Evolutionary conservation across 2,113 vertebrate species (phyloP), one percentile per base, ranked within the genome.

Genomic region (Ibidorhyncha struthersii): DNA sequence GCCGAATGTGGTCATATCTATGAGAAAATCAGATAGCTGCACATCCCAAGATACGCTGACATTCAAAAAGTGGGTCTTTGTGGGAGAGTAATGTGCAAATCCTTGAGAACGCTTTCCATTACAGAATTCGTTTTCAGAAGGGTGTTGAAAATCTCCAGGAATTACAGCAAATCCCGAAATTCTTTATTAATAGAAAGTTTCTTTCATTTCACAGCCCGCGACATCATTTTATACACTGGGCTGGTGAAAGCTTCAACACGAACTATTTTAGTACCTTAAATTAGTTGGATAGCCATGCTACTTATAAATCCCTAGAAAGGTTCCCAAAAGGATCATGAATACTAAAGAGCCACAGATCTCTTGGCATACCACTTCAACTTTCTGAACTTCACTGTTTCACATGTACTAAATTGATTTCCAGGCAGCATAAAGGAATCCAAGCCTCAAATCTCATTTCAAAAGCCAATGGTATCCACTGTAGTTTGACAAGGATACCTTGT

Each of bases 291-390:
- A 85, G 81, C 47, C 0, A 0, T 81, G 91, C 67, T 96, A 91
- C 89, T 94, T 93, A 96, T 49, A 96, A 91, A 96, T 96, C 94
- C 93, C 84, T 97, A 94, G 95, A 96, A 97, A 95, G 84, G 50
- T 94, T 97, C 95, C 94, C 94, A 62, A 96, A 93, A 94, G 95
- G 82, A 96, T 91, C 59, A 86, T 90, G 84, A 97, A 97, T 82
- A 92, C 87, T 71, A 83, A 94, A 97, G 74, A 17, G 30, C 63
- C 84, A 91, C 80, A 92, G 94, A 95, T 91, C 73, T 97, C 87
- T 87, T 92, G 74, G 90, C 90, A 66, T 66, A 76, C 53, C 80
- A 85, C 88, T 94, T 95, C 53, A 88, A 11, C 82, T 86, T 94
- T 88, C 72, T 84, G 73, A 65, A 87, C 27, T 89, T 47, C 83